Percentiles rank a stretch among this genome's conserved stretches.
These are phyloP conservation scores for Pygocentrus nattereri DNA, from an alignment of 2,797 vertebrate genomes.

Conservation along the genomic window DNA sequence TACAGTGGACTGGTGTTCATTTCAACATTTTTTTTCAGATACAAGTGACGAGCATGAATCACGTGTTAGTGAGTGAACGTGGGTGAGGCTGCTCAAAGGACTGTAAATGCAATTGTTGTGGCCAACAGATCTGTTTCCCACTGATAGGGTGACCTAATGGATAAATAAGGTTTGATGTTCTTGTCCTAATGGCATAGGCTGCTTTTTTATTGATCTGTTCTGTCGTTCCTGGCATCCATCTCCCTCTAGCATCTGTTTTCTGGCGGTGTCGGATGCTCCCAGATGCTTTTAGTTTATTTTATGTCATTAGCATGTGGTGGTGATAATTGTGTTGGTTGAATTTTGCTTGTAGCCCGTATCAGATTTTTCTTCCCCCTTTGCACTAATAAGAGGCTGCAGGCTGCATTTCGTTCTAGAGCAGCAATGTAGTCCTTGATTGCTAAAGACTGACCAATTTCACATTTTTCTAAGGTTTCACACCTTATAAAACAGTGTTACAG, in stretches of 20 bases:
- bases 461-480: neutral
- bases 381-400: neutral
- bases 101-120: constrained; percentile 1
- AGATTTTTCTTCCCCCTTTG: neutral
- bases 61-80: constrained; percentile 32
- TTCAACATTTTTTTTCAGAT: constrained; percentile 5
- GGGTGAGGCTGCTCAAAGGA: constrained; percentile 14
- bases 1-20: neutral
- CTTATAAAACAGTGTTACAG: neutral
- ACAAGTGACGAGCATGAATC: constrained; percentile 35
- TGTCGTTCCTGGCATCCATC: constrained; percentile 5
- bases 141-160: constrained; percentile 36
- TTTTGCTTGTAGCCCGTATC: neutral
- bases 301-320: neutral
- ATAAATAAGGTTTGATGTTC: constrained; percentile 38
- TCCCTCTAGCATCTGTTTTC: constrained; percentile 6
- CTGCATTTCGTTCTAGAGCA: neutral
- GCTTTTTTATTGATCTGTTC: constrained; percentile 16
- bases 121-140: constrained; percentile 10
- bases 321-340: neutral
- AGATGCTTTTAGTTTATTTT: neutral
- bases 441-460: neutral
- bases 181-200: constrained; percentile 31
- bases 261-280: neutral
- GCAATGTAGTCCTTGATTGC: neutral